These are phyloP conservation scores for Erebia aethiops DNA, from an alignment of 2,888 invertebrate species.

Conservation along the genomic window DNA sequence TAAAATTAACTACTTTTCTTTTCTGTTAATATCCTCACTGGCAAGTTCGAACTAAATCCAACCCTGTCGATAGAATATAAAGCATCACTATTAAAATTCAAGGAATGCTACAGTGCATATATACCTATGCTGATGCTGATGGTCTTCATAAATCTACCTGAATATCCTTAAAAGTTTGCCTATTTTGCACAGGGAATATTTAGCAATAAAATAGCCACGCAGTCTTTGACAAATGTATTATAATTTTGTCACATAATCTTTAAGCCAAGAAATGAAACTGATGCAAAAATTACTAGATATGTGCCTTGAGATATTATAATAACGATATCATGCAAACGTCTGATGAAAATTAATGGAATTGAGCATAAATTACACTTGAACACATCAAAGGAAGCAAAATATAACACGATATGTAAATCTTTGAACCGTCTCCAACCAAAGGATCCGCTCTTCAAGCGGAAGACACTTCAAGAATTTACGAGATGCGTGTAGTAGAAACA, in stretches of 20 bases:
- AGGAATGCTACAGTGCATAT: conserved; percentile 18
- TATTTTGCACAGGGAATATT: background rate
- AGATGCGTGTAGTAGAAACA: conserved; percentile 37
- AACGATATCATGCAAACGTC: conserved; percentile 33
- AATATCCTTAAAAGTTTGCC: background rate
- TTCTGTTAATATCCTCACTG: background rate
- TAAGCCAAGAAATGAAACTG: conserved; percentile 4
- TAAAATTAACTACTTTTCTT: background rate
- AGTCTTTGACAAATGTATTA: conserved; percentile 34
- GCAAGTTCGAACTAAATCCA: conserved; percentile 2
- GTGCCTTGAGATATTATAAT: conserved; percentile 33
- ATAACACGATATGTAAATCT: conserved; percentile 48
- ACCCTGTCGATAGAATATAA: conserved; percentile 7
- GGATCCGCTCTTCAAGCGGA: conserved; percentile 16
- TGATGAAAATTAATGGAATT: conserved; percentile 55
- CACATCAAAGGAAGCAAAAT: conserved; percentile 75
- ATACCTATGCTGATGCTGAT: background rate
- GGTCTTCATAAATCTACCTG: background rate
- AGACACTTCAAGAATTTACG: conserved; percentile 31
- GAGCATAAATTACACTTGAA: conserved; percentile 76
- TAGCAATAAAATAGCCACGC: conserved; percentile 38
- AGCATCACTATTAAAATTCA: conserved; percentile 7
- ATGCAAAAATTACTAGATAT: conserved; percentile 27
- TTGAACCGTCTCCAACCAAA: conserved; percentile 44
- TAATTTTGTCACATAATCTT: background rate